Evolutionary conservation across 2,797 vertebrate species (phyloP), one percentile per base, ranked within the genome.

Genomic region (Salmo trutta): DNA sequence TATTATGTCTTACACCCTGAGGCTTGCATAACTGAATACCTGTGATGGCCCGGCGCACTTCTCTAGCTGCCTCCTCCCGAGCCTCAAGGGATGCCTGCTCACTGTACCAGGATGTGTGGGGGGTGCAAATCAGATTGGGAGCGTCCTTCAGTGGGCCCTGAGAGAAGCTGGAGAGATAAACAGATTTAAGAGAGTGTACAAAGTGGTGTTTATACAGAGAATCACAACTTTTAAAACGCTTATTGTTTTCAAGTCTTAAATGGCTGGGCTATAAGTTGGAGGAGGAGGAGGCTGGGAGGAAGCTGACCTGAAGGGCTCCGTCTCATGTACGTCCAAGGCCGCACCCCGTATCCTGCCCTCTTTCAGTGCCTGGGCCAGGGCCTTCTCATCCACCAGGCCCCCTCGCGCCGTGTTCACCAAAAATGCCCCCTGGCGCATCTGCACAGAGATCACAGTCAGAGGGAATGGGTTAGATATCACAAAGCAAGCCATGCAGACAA

Each of bases 381-480:
- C 95, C 36, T 95, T 95, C 85, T 95, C 95, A 85, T 95, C 95
- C 67, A 95, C 93, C 79, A 95, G 91, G 1, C 94, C 94, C 10
- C 95, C 95, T 47, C 95, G 91, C n/a, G 95, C 95, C 66, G 94
- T 95, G 89, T 95, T 95, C 80, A 95, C 95, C 82, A 95, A 83
- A 84, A 95, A 95, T 21, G 94, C 94, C 67, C 95, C 95, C 79
- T 95, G 95, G 67, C 95, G 93, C 94, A 95, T 95, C 94, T 95
- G 68, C 77, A 74, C 36, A 75, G 59, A 47, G 3, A 41, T 24
- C 21, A 12, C 41, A 47, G 59, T 64, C 59, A 14, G 41, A 47
- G 10, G 10, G 10, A 47, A 47, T 47, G 41, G 10, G 41, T 3
- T 47, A 47, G 41, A 47, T 12, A 47, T 47, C 41, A 2, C 41